Percentiles rank a stretch among this genome's conserved stretches.
Evolutionary conservation across 1,140 invertebrate species (phyloP).

Genomic region (Linepithema humile): DNA sequence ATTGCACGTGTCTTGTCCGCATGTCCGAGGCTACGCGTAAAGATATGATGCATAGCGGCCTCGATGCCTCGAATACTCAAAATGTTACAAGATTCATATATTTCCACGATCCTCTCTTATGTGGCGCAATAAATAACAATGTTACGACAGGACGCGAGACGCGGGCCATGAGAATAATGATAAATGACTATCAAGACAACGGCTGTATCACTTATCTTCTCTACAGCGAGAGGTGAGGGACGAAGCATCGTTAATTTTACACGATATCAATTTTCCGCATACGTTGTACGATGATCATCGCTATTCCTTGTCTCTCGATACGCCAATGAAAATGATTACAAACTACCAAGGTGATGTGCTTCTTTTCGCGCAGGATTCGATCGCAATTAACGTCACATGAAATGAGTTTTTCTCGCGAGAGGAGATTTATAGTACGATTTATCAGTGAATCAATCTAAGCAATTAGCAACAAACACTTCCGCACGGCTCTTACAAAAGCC

Average conservation of each 20-base stretch:
- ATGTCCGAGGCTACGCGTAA: not conserved
- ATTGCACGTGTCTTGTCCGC: not conserved
- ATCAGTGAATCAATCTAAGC: constrained; percentile 13
- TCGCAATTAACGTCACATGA: constrained; percentile 27
- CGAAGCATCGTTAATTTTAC: constrained; percentile 45
- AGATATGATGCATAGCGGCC: not conserved
- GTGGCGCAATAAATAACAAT: constrained; percentile 65
- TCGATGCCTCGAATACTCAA: constrained; percentile 5
- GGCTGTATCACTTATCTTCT: constrained; percentile 50
- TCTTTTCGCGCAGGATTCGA: not conserved
- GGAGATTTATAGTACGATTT: constrained; percentile 21
- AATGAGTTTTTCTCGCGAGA: not conserved
- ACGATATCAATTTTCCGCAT: constrained; percentile 38
- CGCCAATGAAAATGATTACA: not conserved
- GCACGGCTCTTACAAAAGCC: not conserved
- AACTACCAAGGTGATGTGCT: not conserved
- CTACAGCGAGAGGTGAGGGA: not conserved
- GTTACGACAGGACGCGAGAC: constrained; percentile 38
- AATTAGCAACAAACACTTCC: constrained; percentile 31
- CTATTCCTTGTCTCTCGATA: not conserved
- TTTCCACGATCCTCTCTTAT: constrained; percentile 1
- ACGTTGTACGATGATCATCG: constrained; percentile 25
- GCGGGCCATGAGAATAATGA: constrained; percentile 50
- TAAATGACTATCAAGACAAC: constrained; percentile 57
- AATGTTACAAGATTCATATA: constrained; percentile 24